phyloP scores from a whole-genome alignment of 2,797 vertebrate species.

The Pempheris klunzingeri region DNA sequence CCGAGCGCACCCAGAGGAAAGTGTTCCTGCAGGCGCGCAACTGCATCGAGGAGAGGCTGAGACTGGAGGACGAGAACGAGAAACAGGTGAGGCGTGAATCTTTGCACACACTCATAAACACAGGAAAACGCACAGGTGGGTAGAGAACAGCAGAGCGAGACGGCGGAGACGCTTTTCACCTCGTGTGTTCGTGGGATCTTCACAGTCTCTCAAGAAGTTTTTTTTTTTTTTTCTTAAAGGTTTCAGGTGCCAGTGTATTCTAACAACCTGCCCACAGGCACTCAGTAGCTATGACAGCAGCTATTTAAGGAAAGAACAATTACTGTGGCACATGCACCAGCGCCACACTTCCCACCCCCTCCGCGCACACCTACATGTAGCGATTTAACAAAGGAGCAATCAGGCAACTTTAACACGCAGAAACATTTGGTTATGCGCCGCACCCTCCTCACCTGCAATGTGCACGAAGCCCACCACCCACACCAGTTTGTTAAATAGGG shows the following conservation, averaged over 20 bases:
- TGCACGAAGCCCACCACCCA: conserved; percentile 15
- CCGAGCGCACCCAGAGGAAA: conserved; percentile 94
- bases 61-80: conserved; percentile 97
- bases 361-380: conserved; percentile 63
- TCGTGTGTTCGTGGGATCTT: conserved; percentile 25
- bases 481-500: conserved; percentile 27
- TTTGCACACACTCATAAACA: neutral
- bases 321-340: conserved; percentile 73
- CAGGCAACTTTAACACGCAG: conserved; percentile 69
- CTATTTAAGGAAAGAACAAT: conserved; percentile 85
- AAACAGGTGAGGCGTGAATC: conserved; percentile 92
- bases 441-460: conserved; percentile 13
- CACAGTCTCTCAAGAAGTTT: conserved; percentile 41
- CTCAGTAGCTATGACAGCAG: conserved; percentile 84
- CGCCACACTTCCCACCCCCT: conserved; percentile 66
- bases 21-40: conserved; percentile 95
- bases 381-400: conserved; percentile 66
- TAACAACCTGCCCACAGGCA: conserved; percentile 77
- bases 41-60: conserved; percentile 95
- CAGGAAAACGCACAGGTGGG: neutral
- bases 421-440: conserved; percentile 47
- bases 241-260: conserved; percentile 79
- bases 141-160: neutral
- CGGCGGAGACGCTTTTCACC: neutral
- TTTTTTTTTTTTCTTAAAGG: conserved; percentile 45